phyloP scores from a whole-genome alignment of 2,113 vertebrate species.

The Leptobrachium leishanense region DNA sequence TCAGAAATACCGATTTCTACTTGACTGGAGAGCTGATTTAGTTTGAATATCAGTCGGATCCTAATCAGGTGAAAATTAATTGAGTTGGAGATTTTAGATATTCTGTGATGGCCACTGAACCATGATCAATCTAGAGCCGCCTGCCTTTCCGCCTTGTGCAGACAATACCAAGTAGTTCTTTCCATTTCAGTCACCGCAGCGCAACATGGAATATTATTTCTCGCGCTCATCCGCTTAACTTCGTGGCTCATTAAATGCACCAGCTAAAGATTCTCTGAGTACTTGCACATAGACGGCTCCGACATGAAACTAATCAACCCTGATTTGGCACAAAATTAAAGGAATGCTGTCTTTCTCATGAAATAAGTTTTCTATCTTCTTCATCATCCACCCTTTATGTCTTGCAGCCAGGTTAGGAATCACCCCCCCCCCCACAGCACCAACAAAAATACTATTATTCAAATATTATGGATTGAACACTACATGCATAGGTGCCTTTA shows the following conservation, averaged over 20 bases:
- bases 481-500: no score
- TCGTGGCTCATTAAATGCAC: constrained; percentile 69
- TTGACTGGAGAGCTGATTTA: constrained; percentile 89
- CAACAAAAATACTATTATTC: no score
- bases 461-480: no score
- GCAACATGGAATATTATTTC: constrained; percentile 63
- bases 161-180: constrained; percentile 72
- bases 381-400: constrained; percentile 46
- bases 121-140: constrained; percentile 79
- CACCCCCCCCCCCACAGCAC: no score
- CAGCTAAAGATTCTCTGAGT: constrained; percentile 58
- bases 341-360: constrained; percentile 55
- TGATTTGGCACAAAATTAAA: constrained; percentile 66
- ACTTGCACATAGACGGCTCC: constrained; percentile 57
- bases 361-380: constrained; percentile 50
- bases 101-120: constrained; percentile 86
- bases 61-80: constrained; percentile 91
- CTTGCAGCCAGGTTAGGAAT: constrained; percentile 29
- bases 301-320: constrained; percentile 65
- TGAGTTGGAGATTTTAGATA: constrained; percentile 88
- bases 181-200: constrained; percentile 59
- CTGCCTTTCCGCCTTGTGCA: constrained; percentile 71
- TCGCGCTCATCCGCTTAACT: constrained; percentile 63
- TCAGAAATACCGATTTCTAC: constrained; percentile 88
- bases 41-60: constrained; percentile 83